Evolutionary conservation across 2,113 vertebrate species (phyloP).

Genomic region (Pomatorhinus ruficollis): DNA sequence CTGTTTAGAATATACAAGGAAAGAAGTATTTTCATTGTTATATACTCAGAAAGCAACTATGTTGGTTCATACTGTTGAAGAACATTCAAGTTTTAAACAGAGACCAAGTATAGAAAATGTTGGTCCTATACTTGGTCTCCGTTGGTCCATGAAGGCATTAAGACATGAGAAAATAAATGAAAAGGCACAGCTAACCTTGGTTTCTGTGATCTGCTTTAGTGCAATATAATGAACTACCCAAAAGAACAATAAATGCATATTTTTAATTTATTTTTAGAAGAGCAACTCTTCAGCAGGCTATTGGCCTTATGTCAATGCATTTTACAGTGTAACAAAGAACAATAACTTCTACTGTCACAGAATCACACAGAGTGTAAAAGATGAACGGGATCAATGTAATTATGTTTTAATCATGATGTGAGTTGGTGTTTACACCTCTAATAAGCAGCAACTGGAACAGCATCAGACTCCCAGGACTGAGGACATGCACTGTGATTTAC

Average conservation of each 20-base stretch:
- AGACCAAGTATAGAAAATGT: background rate
- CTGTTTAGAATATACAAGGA: background rate
- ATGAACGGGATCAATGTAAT: background rate
- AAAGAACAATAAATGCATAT: background rate
- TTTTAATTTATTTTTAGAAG: background rate
- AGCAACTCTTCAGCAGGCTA: background rate
- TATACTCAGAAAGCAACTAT: background rate
- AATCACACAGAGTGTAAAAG: background rate
- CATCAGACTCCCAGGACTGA: background rate
- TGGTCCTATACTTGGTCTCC: too few species aligned
- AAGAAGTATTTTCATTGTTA: background rate
- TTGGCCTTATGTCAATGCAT: background rate
- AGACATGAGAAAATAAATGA: background rate
- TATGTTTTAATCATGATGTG: background rate
- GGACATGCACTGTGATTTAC: background rate
- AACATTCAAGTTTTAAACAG: background rate
- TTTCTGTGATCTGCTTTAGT: background rate
- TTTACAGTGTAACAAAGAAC: background rate
- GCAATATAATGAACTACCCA: background rate
- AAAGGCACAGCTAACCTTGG: background rate
- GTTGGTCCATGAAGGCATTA: too few species aligned
- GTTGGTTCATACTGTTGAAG: background rate
- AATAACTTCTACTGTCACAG: background rate
- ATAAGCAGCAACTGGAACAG: background rate
- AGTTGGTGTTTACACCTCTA: background rate